Base-by-base conservation (phyloP, 2,113 vertebrate genomes). In the Grammomys surdaster region DNA sequence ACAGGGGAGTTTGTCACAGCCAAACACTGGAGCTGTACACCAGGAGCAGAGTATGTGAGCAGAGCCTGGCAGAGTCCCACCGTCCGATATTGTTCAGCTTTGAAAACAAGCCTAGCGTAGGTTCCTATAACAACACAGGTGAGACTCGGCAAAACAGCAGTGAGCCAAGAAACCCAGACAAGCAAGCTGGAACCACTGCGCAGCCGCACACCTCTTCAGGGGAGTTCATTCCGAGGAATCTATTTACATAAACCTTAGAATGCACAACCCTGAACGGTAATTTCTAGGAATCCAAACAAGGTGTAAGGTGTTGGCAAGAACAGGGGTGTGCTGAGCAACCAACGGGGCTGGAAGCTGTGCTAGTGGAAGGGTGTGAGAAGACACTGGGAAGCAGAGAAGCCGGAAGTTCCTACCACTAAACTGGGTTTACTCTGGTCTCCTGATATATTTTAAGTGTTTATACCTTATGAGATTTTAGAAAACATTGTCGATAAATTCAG, bases 41-140 rank as follows among this genome's bases (percentile, higher is more conserved):
- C 7, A 0, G 48, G 1, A 36, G 75, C 2, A 9, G 69, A 46
- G 14, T 10, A 0, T 1, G 0, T 7, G 24, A 33, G 51, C 14
- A 12, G 77, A 16, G 28, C 13, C 56, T 26, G 88, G 70, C 36
- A 36, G 5, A 36, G 60, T 48, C 26, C 13, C 69, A 51, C 82
- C 1, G 26, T 31, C 46, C 46, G 13, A 28, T 9, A 16, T 26
- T 20, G n/a, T 33, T 72, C 65, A 3, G 14, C 51, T 81, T 36
- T 65, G 67, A 33, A 58, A 75, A 51, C 31, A 58, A 5, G 40
- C 5, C 36, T 43, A 76, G 33, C 33, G 5, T 51, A 28, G 85
- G 60, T 60, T 43, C n/a, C 0, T 17, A 10, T 8, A 8, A 60
- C 4, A 14, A 28, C 70, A 14, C 0, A 17, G 28, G 0, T 12